Conservation (phyloP, 1,140 invertebrate species). For the Habropoda laboriosa region DNA sequence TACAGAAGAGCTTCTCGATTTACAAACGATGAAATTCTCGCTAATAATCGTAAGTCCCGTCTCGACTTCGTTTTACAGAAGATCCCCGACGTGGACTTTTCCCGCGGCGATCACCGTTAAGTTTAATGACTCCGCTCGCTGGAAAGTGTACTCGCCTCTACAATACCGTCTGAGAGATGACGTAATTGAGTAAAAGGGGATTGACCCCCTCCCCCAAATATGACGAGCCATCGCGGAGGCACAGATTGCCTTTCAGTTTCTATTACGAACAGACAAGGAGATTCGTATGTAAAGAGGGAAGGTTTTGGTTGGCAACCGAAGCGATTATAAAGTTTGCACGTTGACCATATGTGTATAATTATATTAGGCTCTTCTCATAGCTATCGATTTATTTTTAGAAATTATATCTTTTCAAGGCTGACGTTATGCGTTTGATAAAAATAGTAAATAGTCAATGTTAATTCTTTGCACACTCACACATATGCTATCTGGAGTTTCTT, state of each 20-base stretch:
- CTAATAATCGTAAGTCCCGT: neutral
- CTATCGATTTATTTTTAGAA: no score
- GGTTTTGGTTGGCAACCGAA: slow-evolving; percentile 5
- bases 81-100: neutral
- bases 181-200: slow-evolving; percentile 54
- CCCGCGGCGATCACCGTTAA: slow-evolving; percentile 32
- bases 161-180: slow-evolving; percentile 37
- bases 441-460: no score
- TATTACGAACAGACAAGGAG: slow-evolving; percentile 15
- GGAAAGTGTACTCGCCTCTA: slow-evolving; percentile 33
- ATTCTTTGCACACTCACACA: no score
- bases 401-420: no score
- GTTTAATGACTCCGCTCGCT: slow-evolving; percentile 43
- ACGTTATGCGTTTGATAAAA: no score
- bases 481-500: no score
- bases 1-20: no score
- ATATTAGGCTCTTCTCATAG: no score
- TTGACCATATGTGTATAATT: neutral
- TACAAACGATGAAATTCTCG: no score
- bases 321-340: neutral
- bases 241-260: slow-evolving; percentile 51
- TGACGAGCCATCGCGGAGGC: slow-evolving; percentile 39
- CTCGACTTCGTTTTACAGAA: neutral
- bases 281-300: slow-evolving; percentile 1
- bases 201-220: slow-evolving; percentile 46